Evolutionary conservation across 2,888 invertebrate genomes (phyloP), one percentile per base, ranked within the genome.

Genomic region (Troides helena): DNA sequence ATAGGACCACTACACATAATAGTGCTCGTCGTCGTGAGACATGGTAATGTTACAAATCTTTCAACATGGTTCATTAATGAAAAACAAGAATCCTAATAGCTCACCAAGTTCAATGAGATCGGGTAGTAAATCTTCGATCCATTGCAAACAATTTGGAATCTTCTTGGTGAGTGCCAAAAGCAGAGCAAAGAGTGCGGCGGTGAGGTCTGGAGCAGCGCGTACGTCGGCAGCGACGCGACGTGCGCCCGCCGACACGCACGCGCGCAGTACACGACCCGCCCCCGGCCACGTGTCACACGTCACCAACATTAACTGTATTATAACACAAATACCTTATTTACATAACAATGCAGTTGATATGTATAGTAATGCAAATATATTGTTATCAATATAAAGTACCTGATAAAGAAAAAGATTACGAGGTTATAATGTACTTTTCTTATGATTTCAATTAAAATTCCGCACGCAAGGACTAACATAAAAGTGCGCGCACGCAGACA

Each of bases 161-260:
- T 96, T 96, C 86, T 95, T 96, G 65, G 95, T 93, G 71, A 96
- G 83, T 69, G 95, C 94, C 7, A 94, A 91, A 30, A 96, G 87
- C 73, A 96, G 85, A 2, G 88, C 79, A 83, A 96, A 95, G 78
- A 96, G 95, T 1, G 94, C 94, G 78, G 96, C 96, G 59, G 96
- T 88, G 30, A 97, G 90, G 80, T 96, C 96, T 0, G 95, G 92
- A 67, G 94, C 86, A 75, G 95, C 82, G 64, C 83, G 83, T 46
- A 77, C 80, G 78, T 79, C 84, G 67, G 71, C 84, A 75, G 78
- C 80, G 46, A 80, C 80, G 53, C 81, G 73, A 62, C 30, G 18
- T 2, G 25, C 53, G 30, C 25, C 63, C 18, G 63, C 63, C 8
- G 63, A 46, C 46, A 63, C 46, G 82, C 82, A 77, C 30, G 78